These are phyloP conservation scores for Hucho hucho DNA, from an alignment of 2,113 vertebrate species.

Conservation along the genomic window DNA sequence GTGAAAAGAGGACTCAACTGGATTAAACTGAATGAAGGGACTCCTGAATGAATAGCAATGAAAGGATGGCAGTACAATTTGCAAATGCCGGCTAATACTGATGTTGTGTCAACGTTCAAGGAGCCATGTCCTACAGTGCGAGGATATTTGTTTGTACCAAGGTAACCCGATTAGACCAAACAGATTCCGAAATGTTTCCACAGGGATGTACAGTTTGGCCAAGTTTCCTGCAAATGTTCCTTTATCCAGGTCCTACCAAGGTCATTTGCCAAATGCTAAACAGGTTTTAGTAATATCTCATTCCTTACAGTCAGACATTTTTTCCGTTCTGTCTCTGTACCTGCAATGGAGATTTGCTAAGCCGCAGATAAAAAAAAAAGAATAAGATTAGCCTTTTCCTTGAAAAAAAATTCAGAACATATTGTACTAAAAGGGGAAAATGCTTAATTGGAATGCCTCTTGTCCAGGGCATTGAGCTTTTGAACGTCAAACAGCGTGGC, in stretches of 20 bases:
- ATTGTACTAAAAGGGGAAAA: too few relatives aligned
- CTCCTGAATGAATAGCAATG: conserved; percentile 24
- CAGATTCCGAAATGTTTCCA: conserved; percentile 15
- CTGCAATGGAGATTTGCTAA: too few relatives aligned
- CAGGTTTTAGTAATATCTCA: too few relatives aligned
- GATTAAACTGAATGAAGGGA: conserved; percentile 35
- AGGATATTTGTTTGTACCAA: conserved; percentile 38
- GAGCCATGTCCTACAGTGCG: conserved; percentile 18
- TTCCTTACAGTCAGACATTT: too few relatives aligned
- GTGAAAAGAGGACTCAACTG: conserved; percentile 19
- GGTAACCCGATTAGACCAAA: conserved; percentile 40
- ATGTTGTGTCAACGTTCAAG: conserved; percentile 17
- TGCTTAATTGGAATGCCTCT: neutral
- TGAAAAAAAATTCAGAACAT: too few relatives aligned
- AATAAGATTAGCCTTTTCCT: too few relatives aligned
- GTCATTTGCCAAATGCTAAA: neutral
- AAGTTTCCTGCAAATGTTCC: conserved; percentile 19
- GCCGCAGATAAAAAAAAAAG: too few relatives aligned
- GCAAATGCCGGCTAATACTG: conserved; percentile 17
- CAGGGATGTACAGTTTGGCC: neutral
- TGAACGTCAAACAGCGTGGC: neutral
- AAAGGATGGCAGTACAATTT: conserved; percentile 16
- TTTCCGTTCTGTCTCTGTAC: too few relatives aligned
- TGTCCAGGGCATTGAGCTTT: neutral
- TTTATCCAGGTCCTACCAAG: conserved; percentile 28